These are phyloP conservation scores for Notiomystis cincta DNA, from an alignment of 2,113 vertebrate species.

Conservation along the genomic window DNA sequence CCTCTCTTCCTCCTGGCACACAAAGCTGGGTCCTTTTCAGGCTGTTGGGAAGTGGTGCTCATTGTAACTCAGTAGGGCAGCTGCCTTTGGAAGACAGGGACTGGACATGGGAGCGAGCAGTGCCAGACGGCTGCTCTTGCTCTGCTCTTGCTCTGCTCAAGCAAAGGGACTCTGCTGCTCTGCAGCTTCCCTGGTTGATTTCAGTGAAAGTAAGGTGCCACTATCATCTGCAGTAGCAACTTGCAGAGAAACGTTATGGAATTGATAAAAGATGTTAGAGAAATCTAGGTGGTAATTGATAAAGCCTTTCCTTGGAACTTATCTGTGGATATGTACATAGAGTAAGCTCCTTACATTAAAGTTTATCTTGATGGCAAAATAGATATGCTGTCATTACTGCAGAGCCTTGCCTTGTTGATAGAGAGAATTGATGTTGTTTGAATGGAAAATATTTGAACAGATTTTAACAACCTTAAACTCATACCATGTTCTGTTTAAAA, in stretches of 20 bases:
- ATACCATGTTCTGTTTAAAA: neutral
- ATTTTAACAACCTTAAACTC: slow-evolving; percentile 16
- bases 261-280: neutral
- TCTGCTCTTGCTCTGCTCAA: neutral
- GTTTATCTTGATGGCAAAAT: neutral
- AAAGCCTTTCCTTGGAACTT: neutral
- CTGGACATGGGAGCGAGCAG: neutral
- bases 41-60: neutral
- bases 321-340: neutral
- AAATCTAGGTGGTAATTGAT: neutral
- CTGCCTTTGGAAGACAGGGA: neutral
- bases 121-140: neutral
- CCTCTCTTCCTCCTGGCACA: neutral
- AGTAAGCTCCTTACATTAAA: neutral
- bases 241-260: neutral
- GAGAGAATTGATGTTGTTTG: neutral
- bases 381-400: neutral
- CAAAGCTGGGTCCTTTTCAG: neutral
- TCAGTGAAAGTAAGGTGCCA: neutral
- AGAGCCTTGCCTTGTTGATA: neutral
- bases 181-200: neutral
- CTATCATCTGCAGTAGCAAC: neutral
- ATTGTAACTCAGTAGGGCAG: neutral
- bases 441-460: slow-evolving; percentile 19
- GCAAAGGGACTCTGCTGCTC: neutral